Conservation (phyloP, 2,888 invertebrate genomes). For the Peribatodes rhomboidaria region DNA sequence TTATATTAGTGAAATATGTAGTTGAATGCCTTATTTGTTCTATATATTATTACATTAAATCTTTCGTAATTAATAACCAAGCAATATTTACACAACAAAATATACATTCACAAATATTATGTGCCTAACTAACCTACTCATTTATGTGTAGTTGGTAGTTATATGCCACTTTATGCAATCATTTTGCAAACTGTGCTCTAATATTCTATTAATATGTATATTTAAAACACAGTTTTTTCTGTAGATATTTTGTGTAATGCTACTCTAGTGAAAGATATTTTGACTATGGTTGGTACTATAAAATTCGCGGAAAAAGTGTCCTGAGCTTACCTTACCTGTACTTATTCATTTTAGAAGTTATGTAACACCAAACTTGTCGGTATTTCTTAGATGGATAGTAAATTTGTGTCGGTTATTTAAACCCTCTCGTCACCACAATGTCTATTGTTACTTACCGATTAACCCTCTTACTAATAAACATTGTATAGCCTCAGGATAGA, state of each 20-base stretch:
- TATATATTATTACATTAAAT: conserved; percentile 13
- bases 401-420: too few species aligned
- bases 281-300: not conserved
- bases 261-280: not conserved
- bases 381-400: too few species aligned
- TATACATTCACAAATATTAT: conserved; percentile 14
- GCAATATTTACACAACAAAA: conserved; percentile 26
- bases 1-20: conserved; percentile 36
- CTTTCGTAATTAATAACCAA: conserved; percentile 25
- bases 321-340: not conserved
- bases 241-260: not conserved
- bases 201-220: not conserved
- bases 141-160: conserved; percentile 2
- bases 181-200: not conserved
- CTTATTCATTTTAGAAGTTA: not conserved
- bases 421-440: too few species aligned
- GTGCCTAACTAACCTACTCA: conserved; percentile 9
- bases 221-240: not conserved
- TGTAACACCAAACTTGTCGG: too few species aligned
- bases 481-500: too few species aligned
- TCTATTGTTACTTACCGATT: too few species aligned
- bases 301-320: too few species aligned
- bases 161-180: conserved; percentile 3
- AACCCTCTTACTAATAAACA: too few species aligned
- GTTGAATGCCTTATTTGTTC: conserved; percentile 30